Evolutionary conservation across 2,113 vertebrate genomes (phyloP), one percentile per base, ranked within the genome.

Genomic region (Syrmaticus mikado): DNA sequence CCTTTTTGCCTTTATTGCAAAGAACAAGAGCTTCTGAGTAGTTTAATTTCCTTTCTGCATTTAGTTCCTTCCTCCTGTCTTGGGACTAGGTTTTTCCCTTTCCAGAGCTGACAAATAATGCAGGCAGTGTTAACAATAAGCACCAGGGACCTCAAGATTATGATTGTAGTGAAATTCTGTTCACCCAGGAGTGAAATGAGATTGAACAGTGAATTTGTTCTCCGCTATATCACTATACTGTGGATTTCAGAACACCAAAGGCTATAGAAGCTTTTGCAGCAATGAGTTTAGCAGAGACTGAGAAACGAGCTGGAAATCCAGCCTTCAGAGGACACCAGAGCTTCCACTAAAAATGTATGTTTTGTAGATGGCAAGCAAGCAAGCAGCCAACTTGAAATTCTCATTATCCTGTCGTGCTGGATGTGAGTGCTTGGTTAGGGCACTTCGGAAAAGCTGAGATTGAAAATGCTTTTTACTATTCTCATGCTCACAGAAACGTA

Each of bases 1-100:
- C 41, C n/a, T 36, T 78, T 30, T 55, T 87, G 74, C 5, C 8
- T 85, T 94, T 80, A 21, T 41, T 87, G 87, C 55, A 50, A 89
- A 84, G 73, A 82, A 85, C 43, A 75, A 85, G 58, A 46, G 71
- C 65, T 67, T 75, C 10, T n/a, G 38, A 82, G 72, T 60, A 81
- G 68, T 18, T 50, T 85, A 50, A 91, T 74, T 90, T 91, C 64
- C 64, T 13, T 90, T 87, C 45, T 60, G 55, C 34, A 3, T 52
- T 53, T 82, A 68, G 25, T 80, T 91, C 72, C 60, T 92, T 89
- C 61, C 57, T 91, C 14, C 32, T 94, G 64, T 83, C 89, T 87
- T 57, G 55, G 30, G 75, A 65, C 85, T 89, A 92, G 27, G 36
- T 71, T 87, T 79, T 89, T 74, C 38, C 17, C 7, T 52, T 91